Evolutionary conservation across 2,113 vertebrate species (phyloP), one percentile per base, ranked within the genome.

Genomic region (Leiothrix lutea): DNA sequence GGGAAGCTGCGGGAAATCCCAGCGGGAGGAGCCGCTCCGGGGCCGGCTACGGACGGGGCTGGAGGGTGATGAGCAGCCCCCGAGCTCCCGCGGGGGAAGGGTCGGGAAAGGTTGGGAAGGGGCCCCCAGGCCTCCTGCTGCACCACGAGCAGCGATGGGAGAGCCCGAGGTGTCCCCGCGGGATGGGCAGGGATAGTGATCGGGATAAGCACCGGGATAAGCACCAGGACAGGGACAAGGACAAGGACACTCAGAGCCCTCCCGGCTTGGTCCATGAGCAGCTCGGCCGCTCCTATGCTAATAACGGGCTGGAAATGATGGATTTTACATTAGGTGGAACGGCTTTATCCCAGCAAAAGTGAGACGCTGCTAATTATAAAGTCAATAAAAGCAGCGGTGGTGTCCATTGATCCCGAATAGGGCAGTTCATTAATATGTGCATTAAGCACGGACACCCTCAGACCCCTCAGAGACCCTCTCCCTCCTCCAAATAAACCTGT

Each of bases 371-470:
- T 97, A 96, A 97, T 97, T 97, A 78, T 61, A 56, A 64, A 74
- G 95, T 92, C 31, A 36, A 92, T 91, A 80, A 78, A 88, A 80
- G 48, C 9, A 78, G 31, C 94, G 88, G 87, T 25, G 74, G 54
- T 77, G 96, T 95, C 94, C 53, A 94, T 97, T 98, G 97, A 97
- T 91, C 80, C 85, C 40, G 17, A 93, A 81, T 57, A 61, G 88
- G 93, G 94, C 61, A 96, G 95, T 97, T 97, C 97, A 97, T 97
- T 95, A 97, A 96, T 66, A 85, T 40, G 60, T 84, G 47, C 47
- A 48, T 48, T 48, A 48, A 48, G 47, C 47, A 48, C 22, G 7
- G 22, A 24, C 47, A 48, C 23, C 47, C 45, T 22, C 45, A 22
- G 45, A 8, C 42, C 7, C 42, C 42, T 44, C 44, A 19, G 44